Evolutionary conservation across 2,797 vertebrate genomes (phyloP).

Genomic region (Amniataba percoides): DNA sequence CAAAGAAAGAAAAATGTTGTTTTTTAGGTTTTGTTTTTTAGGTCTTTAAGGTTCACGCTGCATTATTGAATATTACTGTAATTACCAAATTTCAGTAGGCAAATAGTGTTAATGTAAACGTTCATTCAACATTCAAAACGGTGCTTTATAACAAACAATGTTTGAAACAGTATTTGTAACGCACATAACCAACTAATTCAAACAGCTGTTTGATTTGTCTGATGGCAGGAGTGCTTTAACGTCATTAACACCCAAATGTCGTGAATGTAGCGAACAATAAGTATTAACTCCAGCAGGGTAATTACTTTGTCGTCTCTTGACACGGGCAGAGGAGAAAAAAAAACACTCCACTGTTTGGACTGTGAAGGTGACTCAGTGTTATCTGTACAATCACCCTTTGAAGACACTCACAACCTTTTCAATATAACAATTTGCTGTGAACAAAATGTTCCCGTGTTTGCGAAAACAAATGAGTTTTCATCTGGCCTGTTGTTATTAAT

Average conservation of each 20-base stretch:
- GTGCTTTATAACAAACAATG: too few relatives aligned
- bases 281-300: background rate
- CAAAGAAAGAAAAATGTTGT: background rate
- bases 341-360: background rate
- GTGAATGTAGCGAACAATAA: background rate
- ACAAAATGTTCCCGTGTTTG: conserved; percentile 3
- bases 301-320: background rate
- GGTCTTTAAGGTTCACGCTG: background rate
- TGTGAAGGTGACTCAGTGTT: background rate
- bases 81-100: background rate
- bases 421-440: background rate
- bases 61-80: background rate
- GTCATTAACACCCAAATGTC: too few relatives aligned
- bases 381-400: background rate
- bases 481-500: conserved; percentile 18
- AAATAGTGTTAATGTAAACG: background rate
- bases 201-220: too few relatives aligned
- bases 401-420: background rate
- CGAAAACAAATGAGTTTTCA: conserved; percentile 26
- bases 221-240: too few relatives aligned
- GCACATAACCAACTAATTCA: too few relatives aligned
- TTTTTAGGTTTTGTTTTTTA: background rate
- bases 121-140: background rate
- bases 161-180: too few relatives aligned
- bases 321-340: background rate